Conservation (phyloP, 2,888 invertebrate genomes). For the Plemyria rubiginata region DNA sequence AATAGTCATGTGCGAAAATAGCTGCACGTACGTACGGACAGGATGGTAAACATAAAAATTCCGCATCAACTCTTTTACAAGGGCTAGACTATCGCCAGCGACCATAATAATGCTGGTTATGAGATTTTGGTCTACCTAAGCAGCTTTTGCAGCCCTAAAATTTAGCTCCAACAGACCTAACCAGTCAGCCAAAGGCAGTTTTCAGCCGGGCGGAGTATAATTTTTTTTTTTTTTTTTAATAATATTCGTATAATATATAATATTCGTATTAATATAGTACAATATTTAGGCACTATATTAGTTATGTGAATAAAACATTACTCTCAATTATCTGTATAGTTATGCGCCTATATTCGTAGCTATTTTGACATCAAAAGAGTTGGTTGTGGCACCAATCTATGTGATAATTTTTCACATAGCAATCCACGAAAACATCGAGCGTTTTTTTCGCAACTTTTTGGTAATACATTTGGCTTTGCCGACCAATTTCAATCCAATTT, state of each 20-base stretch:
- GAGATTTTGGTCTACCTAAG: not conserved
- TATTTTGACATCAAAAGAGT: constrained; percentile 18
- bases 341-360: constrained; percentile 16
- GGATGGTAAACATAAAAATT: constrained; percentile 3
- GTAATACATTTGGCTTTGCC: constrained; percentile 70
- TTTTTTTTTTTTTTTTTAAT: too few relatives aligned
- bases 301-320: not conserved
- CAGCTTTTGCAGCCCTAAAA: not conserved
- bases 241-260: too few relatives aligned
- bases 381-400: constrained; percentile 42
- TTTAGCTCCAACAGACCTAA: constrained; percentile 6
- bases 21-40: not conserved
- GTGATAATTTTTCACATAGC: constrained; percentile 57
- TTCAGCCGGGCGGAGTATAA: too few relatives aligned
- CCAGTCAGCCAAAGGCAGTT: not conserved
- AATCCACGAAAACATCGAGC: constrained; percentile 57
- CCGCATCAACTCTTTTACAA: constrained; percentile 3
- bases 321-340: not conserved
- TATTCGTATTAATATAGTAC: too few relatives aligned
- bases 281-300: not conserved
- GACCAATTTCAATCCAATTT: constrained; percentile 77
- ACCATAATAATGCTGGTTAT: constrained; percentile 9
- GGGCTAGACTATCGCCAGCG: constrained; percentile 5
- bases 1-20: not conserved
- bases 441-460: constrained; percentile 63